Evolutionary conservation across 2,888 invertebrate species (phyloP).

Genomic region (Harpalus rufipes): DNA sequence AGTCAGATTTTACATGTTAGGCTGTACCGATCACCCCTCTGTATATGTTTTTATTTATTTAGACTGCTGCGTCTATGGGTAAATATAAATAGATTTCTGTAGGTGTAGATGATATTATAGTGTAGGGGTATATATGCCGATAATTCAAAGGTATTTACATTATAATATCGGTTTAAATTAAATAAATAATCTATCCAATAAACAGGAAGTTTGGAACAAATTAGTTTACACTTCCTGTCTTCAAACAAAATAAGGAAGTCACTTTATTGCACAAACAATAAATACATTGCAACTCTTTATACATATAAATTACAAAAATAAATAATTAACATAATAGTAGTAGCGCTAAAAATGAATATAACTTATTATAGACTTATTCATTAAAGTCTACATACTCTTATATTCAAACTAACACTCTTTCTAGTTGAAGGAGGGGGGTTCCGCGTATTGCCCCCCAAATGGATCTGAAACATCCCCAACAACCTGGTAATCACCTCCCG

Average conservation of each 20-base stretch:
- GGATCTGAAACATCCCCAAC: constrained; percentile 37
- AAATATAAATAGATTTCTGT: no score
- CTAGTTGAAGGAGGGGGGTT: constrained; percentile 20
- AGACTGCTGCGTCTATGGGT: no score
- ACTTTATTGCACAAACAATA: constrained; percentile 15
- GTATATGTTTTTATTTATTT: no score
- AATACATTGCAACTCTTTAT: constrained; percentile 9
- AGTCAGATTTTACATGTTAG: no score
- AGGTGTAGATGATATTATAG: no score
- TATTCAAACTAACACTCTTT: constrained; percentile 27
- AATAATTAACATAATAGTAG: constrained; percentile 7
- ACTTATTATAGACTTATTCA: neutral
- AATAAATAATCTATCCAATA: neutral
- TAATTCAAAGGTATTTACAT: neutral
- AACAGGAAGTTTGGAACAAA: neutral
- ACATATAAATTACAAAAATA: constrained; percentile 3
- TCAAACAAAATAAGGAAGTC: constrained; percentile 18
- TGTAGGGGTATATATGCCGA: no score
- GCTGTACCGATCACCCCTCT: no score
- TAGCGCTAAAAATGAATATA: constrained; percentile 31
- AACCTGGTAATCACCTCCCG: neutral
- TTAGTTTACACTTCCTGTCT: neutral
- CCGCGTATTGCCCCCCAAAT: constrained; percentile 53
- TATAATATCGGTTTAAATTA: neutral
- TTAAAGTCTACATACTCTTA: neutral